A percentile compares a stretch with the other conserved stretches of the same genome.
phyloP scores from a whole-genome alignment of 2,888 invertebrate species.

The Dasypolia templi region DNA sequence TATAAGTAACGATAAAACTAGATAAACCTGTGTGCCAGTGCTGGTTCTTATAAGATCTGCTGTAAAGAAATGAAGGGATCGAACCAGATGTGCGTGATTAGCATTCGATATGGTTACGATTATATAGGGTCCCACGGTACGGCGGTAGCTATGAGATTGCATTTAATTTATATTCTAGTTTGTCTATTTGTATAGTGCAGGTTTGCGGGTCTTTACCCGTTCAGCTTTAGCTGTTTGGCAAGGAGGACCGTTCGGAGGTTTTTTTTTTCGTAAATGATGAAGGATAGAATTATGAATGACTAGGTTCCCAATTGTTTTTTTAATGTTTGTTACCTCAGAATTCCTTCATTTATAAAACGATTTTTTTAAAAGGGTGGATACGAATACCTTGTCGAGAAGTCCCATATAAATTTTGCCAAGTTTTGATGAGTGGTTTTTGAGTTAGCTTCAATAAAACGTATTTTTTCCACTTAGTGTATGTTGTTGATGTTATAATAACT shows the following conservation, averaged over 20 bases:
- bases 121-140: constrained; percentile 33
- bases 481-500: no score
- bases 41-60: constrained; percentile 8
- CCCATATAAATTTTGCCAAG: no score
- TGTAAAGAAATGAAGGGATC: constrained; percentile 27
- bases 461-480: no score
- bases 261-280: not conserved
- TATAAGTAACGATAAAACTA: constrained; percentile 21
- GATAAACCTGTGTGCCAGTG: constrained; percentile 21
- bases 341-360: no score
- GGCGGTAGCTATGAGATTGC: not conserved
- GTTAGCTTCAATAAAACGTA: no score
- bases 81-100: constrained; percentile 33
- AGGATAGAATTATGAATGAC: no score
- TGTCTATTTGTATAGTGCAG: not conserved
- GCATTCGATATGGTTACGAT: constrained; percentile 47
- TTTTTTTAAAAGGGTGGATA: no score
- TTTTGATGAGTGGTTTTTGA: no score
- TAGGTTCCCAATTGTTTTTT: no score
- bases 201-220: not conserved
- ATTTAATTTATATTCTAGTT: not conserved
- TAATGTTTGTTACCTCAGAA: no score
- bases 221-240: no score
- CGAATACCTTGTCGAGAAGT: no score
- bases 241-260: not conserved